Base-by-base conservation (phyloP, 92 coral and sea anemone species). In the Bergia sp. region DNA sequence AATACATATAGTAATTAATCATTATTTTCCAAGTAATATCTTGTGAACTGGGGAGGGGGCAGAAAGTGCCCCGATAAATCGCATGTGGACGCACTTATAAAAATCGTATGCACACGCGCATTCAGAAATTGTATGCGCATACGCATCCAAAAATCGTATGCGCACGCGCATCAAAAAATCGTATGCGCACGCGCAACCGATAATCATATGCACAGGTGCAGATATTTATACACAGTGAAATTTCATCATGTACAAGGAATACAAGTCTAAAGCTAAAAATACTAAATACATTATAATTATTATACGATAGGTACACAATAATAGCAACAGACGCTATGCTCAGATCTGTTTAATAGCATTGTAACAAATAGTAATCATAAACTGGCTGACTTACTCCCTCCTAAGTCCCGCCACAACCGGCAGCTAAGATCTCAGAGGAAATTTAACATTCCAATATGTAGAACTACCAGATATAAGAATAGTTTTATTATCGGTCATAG, bases 31-130 rank as follows among this genome's bases (percentile, higher is more conserved):
- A 61, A 61, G 69, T 61, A 61, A 61, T 61, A 61, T 61, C 69
- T 61, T 61, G 69, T 61, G 69, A 61, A 61, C 69, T 61, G 69
- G 69, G 69, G 69, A 61, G 69, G 69, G 69, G 69, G 69, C 69
- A 61, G 69, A 61, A 61, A 61, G 69, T 61, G 69, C 69, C 69
- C 69, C 69, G 69, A 61, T 61, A 61, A 61, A 61, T 61, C 69
- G 69, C 69, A 61, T 61, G 69, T 61, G 69, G 69, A 61, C 69
- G 69, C 69, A 61, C 69, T 61, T 61, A 61, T 61, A 61, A 61
- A 61, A 61, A 61, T 61, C 69, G 69, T 61, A 61, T 61, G 69
- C 69, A 61, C 69, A 61, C 69, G n/a, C n/a, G 20, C 3, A 61
- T 12, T n/a, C n/a, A n/a, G n/a, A n/a, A n/a, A n/a, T n/a, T n/a